Evolutionary conservation across 2,113 vertebrate species (phyloP), one percentile per base, ranked within the genome.

Genomic region (Campylomormyrus numenius): DNA sequence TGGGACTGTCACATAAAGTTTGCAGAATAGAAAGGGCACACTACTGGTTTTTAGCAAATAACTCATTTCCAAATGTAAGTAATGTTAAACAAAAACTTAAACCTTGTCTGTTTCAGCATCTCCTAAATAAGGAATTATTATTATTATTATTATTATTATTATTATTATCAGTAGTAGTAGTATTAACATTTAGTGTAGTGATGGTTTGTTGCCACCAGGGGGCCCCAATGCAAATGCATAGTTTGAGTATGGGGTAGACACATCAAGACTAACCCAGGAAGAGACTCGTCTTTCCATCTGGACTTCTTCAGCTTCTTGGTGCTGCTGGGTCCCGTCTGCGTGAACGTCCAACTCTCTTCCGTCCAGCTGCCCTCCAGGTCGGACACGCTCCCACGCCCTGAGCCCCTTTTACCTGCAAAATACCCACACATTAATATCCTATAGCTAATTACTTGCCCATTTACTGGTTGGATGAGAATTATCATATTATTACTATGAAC

Each of bases 301-400:
- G 96, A 94, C 94, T 96, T 99, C 92, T 99, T 99, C 91, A 99
- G 95, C 92, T 99, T 99, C 94, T 99, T 99, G 95, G 96, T 97
- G 91, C 97, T 97, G 95, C 96, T 97, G 91, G 96, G 92, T 90
- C 97, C 97, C 90, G 95, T 92, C 88, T 95, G 97, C 91, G 95
- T 94, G 93, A 97, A 96, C 15, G 95, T 90, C 97, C 98, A 99
- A 94, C 95, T 97, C 92, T 99, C 98, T 90, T 99, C 98, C 93
- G 94, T 97, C 98, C 98, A 99, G 94, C 97, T 97, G 88, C 97
- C 97, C 94, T 99, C 98, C 19, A 97, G 97, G 92, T 99, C 98
- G 83, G 97, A 98, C 39, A 95, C 95, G 58, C 95, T 95, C 89
- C 97, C 97, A 94, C 98, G 98, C 94, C 98, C 96, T 92, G 97